Conservation (phyloP, 1,140 invertebrate genomes). For the Onthophagus taurus region DNA sequence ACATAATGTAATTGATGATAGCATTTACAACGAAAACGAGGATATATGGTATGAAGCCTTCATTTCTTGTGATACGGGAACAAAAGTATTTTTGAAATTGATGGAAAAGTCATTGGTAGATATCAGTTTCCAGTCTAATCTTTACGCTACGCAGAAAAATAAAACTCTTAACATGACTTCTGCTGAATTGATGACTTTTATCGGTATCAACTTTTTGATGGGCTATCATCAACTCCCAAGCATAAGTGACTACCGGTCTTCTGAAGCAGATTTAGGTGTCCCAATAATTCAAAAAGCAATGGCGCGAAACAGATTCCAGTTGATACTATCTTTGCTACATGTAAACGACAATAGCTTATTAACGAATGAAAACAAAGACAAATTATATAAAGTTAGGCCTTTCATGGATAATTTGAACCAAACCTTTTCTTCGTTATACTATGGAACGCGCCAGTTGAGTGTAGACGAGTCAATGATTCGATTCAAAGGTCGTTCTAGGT, state of each 20-base stretch:
- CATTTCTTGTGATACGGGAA: conserved; percentile 1
- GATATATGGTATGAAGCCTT: not conserved
- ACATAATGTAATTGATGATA: not conserved
- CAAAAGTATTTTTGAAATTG: not conserved
- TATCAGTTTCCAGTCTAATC: conserved; percentile 30
- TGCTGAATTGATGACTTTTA: conserved; percentile 29
- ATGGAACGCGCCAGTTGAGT: not conserved
- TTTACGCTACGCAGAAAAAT: conserved; percentile 29
- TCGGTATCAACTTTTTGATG: conserved; percentile 33
- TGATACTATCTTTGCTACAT: not conserved
- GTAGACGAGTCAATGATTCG: too few species aligned
- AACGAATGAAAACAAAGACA: not conserved
- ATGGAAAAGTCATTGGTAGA: conserved; percentile 17
- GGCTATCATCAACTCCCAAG: conserved; percentile 9
- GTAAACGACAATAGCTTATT: not conserved
- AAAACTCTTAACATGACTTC: conserved; percentile 31
- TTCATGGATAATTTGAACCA: conserved; percentile 1
- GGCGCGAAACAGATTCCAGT: conserved; percentile 7
- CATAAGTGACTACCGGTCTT: not conserved
- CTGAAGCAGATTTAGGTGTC: not conserved
- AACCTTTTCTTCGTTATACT: not conserved
- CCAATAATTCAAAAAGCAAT: conserved; percentile 1
- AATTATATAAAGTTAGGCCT: conserved; percentile 7
- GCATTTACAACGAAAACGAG: not conserved
- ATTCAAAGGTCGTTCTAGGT: too few species aligned